Percentiles rank a stretch among this genome's conserved stretches.
Conservation (phyloP, 2,113 vertebrate genomes). For the Caranx melampygus region DNA sequence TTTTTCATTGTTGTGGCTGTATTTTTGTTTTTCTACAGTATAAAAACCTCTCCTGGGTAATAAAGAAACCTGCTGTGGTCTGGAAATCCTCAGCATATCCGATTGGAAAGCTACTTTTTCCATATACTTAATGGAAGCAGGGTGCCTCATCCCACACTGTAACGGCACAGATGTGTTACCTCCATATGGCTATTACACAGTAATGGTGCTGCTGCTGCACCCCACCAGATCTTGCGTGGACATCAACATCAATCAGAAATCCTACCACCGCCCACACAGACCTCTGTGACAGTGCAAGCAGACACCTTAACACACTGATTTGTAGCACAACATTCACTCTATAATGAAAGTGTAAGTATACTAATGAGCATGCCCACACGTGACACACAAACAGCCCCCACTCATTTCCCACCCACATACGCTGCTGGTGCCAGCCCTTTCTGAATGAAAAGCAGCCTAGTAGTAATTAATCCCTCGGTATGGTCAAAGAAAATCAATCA, state of each 20-base stretch:
- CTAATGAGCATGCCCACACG: conserved; percentile 29
- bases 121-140: background rate
- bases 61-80: background rate
- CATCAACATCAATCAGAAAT: conserved; percentile 18
- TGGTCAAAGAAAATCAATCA: conserved; percentile 57
- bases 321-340: conserved; percentile 3
- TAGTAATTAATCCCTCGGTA: conserved; percentile 51
- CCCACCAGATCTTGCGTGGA: background rate
- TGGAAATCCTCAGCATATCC: conserved; percentile 4
- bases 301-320: conserved; percentile 15
- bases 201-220: conserved; percentile 26
- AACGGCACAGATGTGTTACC: conserved; percentile 42
- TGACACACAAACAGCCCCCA: conserved; percentile 37
- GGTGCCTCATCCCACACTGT: background rate
- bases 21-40: conserved; percentile 14
- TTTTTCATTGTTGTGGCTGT: background rate
- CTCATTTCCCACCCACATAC: conserved; percentile 59
- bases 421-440: conserved; percentile 37
- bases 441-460: conserved; percentile 56
- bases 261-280: conserved; percentile 12
- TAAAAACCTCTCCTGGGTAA: conserved; percentile 11
- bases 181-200: conserved; percentile 12
- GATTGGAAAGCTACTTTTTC: conserved; percentile 1
- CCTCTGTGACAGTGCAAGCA: background rate
- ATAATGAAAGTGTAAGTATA: conserved; percentile 13